These are phyloP conservation scores for Pteruthius melanotis DNA, from an alignment of 2,113 vertebrate genomes.

Conservation along the genomic window DNA sequence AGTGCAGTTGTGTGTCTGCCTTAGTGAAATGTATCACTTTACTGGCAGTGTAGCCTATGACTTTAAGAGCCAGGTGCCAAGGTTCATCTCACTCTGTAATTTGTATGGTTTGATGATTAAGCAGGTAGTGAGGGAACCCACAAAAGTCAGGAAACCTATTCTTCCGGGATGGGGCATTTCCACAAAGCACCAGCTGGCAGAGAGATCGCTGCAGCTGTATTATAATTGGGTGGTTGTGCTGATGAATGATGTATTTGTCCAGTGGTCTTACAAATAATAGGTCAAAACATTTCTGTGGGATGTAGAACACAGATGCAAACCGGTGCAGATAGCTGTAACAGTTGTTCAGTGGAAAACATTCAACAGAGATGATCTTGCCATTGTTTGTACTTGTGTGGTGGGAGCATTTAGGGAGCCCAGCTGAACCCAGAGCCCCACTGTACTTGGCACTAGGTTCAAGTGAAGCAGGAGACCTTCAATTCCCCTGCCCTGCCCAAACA, in stretches of 20 bases:
- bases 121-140: slow-evolving; percentile 4
- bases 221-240: slow-evolving; percentile 47
- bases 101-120: slow-evolving; percentile 36
- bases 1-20: background rate
- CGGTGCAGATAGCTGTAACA: background rate
- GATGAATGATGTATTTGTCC: slow-evolving; percentile 43
- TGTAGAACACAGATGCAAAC: slow-evolving; percentile 10
- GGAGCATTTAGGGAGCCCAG: background rate
- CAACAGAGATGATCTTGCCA: background rate
- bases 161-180: slow-evolving; percentile 23
- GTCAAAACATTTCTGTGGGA: slow-evolving; percentile 31
- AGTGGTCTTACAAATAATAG: slow-evolving; percentile 37
- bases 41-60: background rate
- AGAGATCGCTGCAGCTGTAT: background rate
- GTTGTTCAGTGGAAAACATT: background rate
- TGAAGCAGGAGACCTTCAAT: background rate
- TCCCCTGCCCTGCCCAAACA: background rate
- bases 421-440: background rate
- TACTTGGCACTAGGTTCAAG: background rate
- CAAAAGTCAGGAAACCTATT: background rate
- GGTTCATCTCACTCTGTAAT: background rate
- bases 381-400: background rate
- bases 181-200: slow-evolving; percentile 47
- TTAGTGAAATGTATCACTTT: background rate
- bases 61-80: background rate